Evolutionary conservation across 2,113 vertebrate species (phyloP).

Genomic region (Microtus pennsylvanicus): DNA sequence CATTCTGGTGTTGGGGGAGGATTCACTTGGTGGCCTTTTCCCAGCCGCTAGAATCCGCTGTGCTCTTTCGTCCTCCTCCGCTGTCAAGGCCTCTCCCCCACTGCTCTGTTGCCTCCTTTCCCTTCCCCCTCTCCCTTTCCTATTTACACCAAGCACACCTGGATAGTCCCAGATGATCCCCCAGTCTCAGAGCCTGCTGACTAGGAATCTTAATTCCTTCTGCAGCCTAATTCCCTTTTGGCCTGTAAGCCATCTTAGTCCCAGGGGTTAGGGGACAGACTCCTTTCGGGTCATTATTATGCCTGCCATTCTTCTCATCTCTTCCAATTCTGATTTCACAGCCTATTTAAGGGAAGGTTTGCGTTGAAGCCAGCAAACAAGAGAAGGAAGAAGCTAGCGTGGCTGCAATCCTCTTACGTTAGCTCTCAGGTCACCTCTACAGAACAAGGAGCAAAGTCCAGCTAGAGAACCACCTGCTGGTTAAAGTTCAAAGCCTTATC

Average conservation of each 20-base stretch:
- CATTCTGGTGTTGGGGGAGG: background rate
- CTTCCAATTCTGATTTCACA: background rate
- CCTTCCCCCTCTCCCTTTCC: background rate
- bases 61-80: background rate
- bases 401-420: background rate
- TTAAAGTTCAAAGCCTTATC: background rate
- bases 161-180: background rate
- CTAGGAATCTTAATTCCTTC: background rate
- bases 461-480: background rate
- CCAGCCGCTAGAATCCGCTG: background rate
- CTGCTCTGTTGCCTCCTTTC: background rate
- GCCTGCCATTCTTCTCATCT: background rate
- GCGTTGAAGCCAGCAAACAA: background rate
- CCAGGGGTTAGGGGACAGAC: background rate
- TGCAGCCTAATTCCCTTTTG: background rate
- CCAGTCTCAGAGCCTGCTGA: background rate
- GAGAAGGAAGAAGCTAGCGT: background rate
- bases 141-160: background rate
- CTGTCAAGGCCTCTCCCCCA: background rate
- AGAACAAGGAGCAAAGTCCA: background rate
- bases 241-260: background rate
- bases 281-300: background rate
- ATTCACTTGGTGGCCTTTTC: background rate
- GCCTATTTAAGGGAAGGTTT: background rate
- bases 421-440: background rate